Percentiles rank a stretch among this genome's conserved stretches.
These are phyloP conservation scores for Ectemnius continuus DNA, from an alignment of 2,888 invertebrate species.

Conservation along the genomic window DNA sequence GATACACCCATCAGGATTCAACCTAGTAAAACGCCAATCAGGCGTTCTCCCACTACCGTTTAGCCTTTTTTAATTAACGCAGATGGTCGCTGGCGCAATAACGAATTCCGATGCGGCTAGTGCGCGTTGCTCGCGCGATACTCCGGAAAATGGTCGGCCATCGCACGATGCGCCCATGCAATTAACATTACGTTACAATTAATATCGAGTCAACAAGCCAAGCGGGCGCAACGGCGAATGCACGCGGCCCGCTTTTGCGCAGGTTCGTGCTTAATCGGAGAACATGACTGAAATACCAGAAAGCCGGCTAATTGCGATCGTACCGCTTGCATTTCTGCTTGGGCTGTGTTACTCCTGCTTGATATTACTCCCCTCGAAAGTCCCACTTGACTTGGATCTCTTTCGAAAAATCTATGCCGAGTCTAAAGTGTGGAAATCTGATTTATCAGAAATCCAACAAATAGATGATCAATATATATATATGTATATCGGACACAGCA, in stretches of 20 bases:
- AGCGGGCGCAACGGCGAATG: constrained; percentile 15
- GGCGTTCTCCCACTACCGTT: constrained; percentile 10
- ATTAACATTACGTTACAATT: constrained; percentile 55
- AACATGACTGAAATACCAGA: constrained; percentile 33
- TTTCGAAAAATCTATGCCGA: too few species aligned
- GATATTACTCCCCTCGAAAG: too few species aligned
- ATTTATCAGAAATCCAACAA: constrained; percentile 17
- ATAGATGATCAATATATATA: constrained; percentile 17
- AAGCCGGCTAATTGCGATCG: constrained; percentile 32
- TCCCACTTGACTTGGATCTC: too few species aligned
- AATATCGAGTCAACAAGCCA: constrained; percentile 43
- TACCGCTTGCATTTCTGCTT: neutral
- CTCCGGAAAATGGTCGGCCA: constrained; percentile 33
- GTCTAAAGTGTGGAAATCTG: too few species aligned
- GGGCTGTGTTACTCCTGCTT: too few species aligned
- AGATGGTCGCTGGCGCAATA: constrained; percentile 27
- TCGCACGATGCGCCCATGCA: constrained; percentile 31
- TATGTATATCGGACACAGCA: neutral
- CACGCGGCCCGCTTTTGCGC: constrained; percentile 19
- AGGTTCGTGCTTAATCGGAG: constrained; percentile 43
- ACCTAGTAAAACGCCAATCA: constrained; percentile 4
- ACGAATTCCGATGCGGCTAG: constrained; percentile 27
- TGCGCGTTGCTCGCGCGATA: constrained; percentile 24
- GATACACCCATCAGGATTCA: constrained; percentile 15
- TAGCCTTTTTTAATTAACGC: constrained; percentile 38